Evolutionary conservation across 1,140 invertebrate species (phyloP).

Genomic region (Chelonus insularis): DNA sequence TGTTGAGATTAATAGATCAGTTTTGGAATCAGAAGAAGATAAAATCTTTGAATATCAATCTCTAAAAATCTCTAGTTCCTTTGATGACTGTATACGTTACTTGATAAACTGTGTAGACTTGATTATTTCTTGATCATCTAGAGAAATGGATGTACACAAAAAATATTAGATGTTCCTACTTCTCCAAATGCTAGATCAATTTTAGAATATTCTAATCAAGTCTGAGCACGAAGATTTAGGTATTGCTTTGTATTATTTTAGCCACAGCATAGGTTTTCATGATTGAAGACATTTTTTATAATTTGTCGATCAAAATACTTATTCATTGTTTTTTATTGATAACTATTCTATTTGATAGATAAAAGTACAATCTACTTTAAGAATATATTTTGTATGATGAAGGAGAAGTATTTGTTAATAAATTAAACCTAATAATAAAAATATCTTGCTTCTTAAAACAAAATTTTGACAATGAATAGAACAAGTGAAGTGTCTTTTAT

Average conservation of each 20-base stretch:
- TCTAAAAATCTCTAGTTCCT: constrained; percentile 52
- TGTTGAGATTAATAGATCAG: constrained; percentile 42
- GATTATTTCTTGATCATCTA: constrained; percentile 86
- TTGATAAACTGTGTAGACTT: constrained; percentile 69
- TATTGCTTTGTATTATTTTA: constrained; percentile 64
- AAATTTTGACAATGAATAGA: too few species aligned
- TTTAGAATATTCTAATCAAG: constrained; percentile 88
- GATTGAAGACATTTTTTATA: constrained; percentile 8
- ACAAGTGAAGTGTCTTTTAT: too few species aligned
- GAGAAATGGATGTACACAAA: constrained; percentile 98
- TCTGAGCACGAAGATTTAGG: constrained; percentile 91
- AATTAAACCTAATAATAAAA: too few species aligned
- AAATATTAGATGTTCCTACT: constrained; percentile 88
- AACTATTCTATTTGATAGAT: too few species aligned
- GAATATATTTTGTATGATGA: too few species aligned
- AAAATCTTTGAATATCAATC: constrained; percentile 51
- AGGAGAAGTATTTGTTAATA: too few species aligned
- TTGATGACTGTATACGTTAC: constrained; percentile 79
- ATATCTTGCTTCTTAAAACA: too few species aligned
- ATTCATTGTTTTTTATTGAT: too few species aligned
- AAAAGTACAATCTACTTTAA: too few species aligned
- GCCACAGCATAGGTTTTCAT: constrained; percentile 41
- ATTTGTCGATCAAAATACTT: constrained; percentile 3
- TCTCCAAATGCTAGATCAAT: constrained; percentile 90
- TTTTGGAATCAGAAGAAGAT: constrained; percentile 42